Base-by-base conservation (phyloP, 2,888 invertebrate genomes). In the Heliconius ethilla region DNA sequence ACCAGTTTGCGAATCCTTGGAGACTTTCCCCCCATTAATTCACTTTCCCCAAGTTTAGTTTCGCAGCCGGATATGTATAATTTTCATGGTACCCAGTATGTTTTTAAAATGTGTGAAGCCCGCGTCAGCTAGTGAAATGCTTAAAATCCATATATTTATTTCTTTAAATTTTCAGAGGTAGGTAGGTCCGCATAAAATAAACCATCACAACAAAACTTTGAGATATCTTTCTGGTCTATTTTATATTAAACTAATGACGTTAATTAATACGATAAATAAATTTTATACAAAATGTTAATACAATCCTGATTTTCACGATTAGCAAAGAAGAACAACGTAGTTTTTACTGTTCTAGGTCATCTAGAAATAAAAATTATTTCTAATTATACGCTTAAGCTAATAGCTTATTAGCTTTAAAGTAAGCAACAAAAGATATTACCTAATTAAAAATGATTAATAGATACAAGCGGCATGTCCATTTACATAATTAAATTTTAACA, bases 1-100 rank as follows among this genome's bases (percentile, higher is more conserved):
- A 87, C 84, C 86, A 86, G 81, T 87, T 89, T 85, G 88, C 87
- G 87, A 92, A 89, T 93, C 92, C 93, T 91, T 90, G 78, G 88
- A 90, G 87, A 91, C 93, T 93, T 93, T 93, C 93, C 89, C 91
- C 91, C 88, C 87, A 90, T 92, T 91, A 91, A 92, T 91, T 93
- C 92, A 91, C 93, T 93, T 92, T 93, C 92, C 83, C 84, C 86
- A 84, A 84, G 86, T 86, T 89, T 84, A 83, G 83, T 84, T 84
- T 82, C 82, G 81, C 81, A 81, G 80, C 79, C 79, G 83, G 83
- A 86, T 86, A 85, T 84, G 84, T 81, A 82, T 84, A 82, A 45
- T 69, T 69, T 69, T 82, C 82, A 83, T 81, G 29, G 29, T 82
- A 82, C 63, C 2, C 13, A 63, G 72, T 82, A 75, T 81, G 79